Evolutionary conservation across 2,113 vertebrate genomes (phyloP).

Genomic region (Oryctolagus cuniculus): mOryCun1.1 NC_091434.1:66905501-66906000

Average conservation of each 20-base stretch:
- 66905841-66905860: not conserved
- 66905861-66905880: not conserved
- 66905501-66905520: no score
- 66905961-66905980: slow-evolving; percentile 27
- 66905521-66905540: no score
- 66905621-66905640: no score
- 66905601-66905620: no score
- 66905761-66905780: not conserved
- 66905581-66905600: no score
- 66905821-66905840: not conserved
- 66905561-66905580: no score
- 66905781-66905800: not conserved
- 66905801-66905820: slow-evolving; percentile 30
- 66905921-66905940: not conserved
- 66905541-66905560: no score
- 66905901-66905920: not conserved
- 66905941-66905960: not conserved
- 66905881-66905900: not conserved
- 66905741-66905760: not conserved
- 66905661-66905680: no score
- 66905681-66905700: no score
- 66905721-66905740: not conserved
- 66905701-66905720: not conserved
- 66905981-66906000: not conserved
- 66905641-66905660: no score